A percentile compares a stretch with the other conserved stretches of the same genome.
Evolutionary conservation across 2,797 vertebrate species (phyloP).

Genomic region (Mus spretus): DNA sequence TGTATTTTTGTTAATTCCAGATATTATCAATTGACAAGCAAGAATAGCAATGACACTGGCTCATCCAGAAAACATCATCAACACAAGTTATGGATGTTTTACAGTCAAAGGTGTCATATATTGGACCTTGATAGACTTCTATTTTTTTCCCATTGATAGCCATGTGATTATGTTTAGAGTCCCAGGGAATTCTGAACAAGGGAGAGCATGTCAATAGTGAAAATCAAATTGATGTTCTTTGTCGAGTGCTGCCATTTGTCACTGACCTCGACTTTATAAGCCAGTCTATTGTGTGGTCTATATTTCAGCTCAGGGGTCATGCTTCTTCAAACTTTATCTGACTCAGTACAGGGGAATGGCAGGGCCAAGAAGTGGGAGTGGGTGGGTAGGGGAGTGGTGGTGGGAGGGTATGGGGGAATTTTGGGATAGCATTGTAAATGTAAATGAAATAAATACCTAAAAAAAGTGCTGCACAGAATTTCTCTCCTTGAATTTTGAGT

Average conservation of each 20-base stretch:
- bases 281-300: constrained; percentile 62
- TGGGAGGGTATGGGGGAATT: too few relatives aligned
- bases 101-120: constrained; percentile 57
- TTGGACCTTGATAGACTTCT: constrained; percentile 41
- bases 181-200: constrained; percentile 47
- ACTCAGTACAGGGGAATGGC: too few relatives aligned
- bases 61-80: constrained; percentile 57
- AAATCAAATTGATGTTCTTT: constrained; percentile 67
- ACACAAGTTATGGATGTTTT: constrained; percentile 33
- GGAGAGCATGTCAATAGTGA: constrained; percentile 54
- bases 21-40: not conserved
- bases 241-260: constrained; percentile 73
- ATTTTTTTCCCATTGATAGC: constrained; percentile 57
- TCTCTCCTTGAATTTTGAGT: constrained; percentile 48
- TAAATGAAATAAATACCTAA: too few relatives aligned
- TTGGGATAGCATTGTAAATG: too few relatives aligned
- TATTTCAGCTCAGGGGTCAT: constrained; percentile 73
- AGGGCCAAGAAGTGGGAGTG: too few relatives aligned
- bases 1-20: not conserved
- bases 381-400: too few relatives aligned
- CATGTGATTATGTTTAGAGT: constrained; percentile 30
- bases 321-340: not conserved
- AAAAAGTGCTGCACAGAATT: constrained; percentile 49
- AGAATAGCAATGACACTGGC: not conserved
- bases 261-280: constrained; percentile 70